Base-by-base conservation (phyloP, 2,888 invertebrate genomes). In the Drosophila emarginata region DNA sequence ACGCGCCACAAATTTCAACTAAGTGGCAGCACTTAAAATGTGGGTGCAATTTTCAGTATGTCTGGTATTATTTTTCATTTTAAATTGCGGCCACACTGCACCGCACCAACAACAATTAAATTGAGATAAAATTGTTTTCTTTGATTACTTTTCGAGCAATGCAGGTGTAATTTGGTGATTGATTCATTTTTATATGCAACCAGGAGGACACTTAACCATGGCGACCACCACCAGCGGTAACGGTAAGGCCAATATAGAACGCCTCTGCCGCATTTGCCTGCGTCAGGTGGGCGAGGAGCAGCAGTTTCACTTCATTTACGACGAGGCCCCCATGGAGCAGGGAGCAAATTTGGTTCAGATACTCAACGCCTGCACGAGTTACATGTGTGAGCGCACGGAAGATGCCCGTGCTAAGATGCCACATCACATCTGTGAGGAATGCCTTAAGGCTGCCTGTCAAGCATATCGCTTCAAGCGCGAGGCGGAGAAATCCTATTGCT, bases 311-410 rank as follows among this genome's bases (percentile, higher is more conserved):
- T 79, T 89, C 5, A 89, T 91, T 59, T 91, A 88, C 61, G 87
- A 90, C 36, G 88, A 91, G 26, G 72, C 80, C 37, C 81, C 88
- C 57, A 74, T 79, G 21, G 77, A 87, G 53, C 80, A 79, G 39
- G 79, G 75, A n/a, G 74, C 83, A 1, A 80, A 79, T 28, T 72
- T 91, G 4, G 83, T 89, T 2, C 80, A 89, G 26, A 91, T 91
- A 72, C 80, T 91, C 3, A 79, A 89, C 11, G 90, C 90, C 53
- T 91, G 90, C 50, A 89, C 90, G n/a, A 82, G 80, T 7, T 89
- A 88, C 73, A 82, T 72, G 91, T 91, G 93, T 61, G 89, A 90
- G 57, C 90, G 92, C 0, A 90, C 91, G 76, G 91, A 92, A 9
- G 74, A 71, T 28, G 36, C 32, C 0, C 54, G 18, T 36, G 45